Percentiles rank a stretch among this genome's conserved stretches.
Evolutionary conservation across 2,888 invertebrate genomes (phyloP).

Genomic region (Aspidiotus rigidus): DNA sequence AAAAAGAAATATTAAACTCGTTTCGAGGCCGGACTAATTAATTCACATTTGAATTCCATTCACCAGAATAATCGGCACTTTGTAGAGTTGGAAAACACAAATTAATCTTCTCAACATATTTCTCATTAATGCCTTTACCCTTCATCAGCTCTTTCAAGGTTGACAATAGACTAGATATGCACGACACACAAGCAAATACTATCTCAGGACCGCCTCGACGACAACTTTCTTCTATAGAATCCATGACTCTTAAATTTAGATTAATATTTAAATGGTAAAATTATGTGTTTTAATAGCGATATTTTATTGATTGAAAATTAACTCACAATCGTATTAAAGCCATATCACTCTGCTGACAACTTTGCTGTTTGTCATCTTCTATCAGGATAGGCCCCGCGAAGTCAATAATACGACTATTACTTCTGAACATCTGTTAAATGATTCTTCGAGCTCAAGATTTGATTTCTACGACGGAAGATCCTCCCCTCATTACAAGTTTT

Average conservation of each 20-base stretch:
- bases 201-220: slow-evolving; percentile 66
- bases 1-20: not conserved
- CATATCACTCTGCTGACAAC: slow-evolving; percentile 62
- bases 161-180: slow-evolving; percentile 70
- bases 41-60: slow-evolving; percentile 41
- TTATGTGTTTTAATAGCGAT: not conserved
- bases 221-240: slow-evolving; percentile 87
- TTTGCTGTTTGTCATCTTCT: slow-evolving; percentile 51
- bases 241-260: slow-evolving; percentile 61
- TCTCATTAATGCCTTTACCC: slow-evolving; percentile 60
- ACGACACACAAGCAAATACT: slow-evolving; percentile 70
- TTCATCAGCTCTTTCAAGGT: slow-evolving; percentile 71
- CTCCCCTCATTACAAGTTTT: not conserved
- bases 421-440: slow-evolving; percentile 52
- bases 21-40: not conserved
- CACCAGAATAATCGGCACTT: slow-evolving; percentile 63
- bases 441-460: no score
- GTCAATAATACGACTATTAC: slow-evolving; percentile 71
- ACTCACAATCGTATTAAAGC: slow-evolving; percentile 69
- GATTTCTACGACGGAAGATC: no score
- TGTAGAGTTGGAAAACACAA: slow-evolving; percentile 57
- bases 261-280: not conserved
- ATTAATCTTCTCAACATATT: slow-evolving; percentile 55
- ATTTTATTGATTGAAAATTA: slow-evolving; percentile 8
- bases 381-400: slow-evolving; percentile 51